Evolutionary conservation across 1,140 invertebrate species (phyloP).

Genomic region (Aporrectodea caliginosa): DNA sequence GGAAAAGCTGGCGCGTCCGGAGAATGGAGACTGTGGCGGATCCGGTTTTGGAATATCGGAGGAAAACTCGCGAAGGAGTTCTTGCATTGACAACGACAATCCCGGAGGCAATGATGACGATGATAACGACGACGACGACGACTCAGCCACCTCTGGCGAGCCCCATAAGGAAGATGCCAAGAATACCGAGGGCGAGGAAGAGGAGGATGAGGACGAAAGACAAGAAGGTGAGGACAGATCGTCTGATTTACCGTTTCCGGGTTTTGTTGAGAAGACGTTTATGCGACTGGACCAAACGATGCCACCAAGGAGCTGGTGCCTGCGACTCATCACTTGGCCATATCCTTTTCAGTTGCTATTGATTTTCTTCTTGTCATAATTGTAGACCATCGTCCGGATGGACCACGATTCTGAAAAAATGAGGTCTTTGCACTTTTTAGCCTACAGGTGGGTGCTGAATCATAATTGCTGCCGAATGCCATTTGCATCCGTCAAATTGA

Average conservation of each 20-base stretch:
- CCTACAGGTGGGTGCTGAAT: too few species aligned
- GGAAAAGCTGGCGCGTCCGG: background rate
- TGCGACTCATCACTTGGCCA: slow-evolving; percentile 94
- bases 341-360: too few species aligned
- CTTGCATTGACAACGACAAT: background rate
- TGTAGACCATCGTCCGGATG: too few species aligned
- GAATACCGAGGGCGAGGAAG: slow-evolving; percentile 34
- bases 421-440: too few species aligned
- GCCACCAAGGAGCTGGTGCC: slow-evolving; percentile 80
- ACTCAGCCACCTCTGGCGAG: too few species aligned
- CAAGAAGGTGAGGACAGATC: background rate
- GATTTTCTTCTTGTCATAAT: too few species aligned
- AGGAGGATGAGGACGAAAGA: slow-evolving; percentile 51
- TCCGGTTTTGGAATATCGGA: background rate
- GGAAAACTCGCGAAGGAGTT: background rate
- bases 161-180: slow-evolving; percentile 18
- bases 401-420: too few species aligned
- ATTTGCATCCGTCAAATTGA: too few species aligned
- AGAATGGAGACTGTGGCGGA: background rate
- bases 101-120: background rate
- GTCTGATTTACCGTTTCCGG: slow-evolving; percentile 71
- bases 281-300: slow-evolving; percentile 81
- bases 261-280: slow-evolving; percentile 71
- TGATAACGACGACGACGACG: background rate
- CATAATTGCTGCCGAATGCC: too few species aligned